Percentiles rank a stretch among this genome's conserved stretches.
Conservation (phyloP, 2,113 vertebrate genomes). For the Lipophrys pholis region DNA sequence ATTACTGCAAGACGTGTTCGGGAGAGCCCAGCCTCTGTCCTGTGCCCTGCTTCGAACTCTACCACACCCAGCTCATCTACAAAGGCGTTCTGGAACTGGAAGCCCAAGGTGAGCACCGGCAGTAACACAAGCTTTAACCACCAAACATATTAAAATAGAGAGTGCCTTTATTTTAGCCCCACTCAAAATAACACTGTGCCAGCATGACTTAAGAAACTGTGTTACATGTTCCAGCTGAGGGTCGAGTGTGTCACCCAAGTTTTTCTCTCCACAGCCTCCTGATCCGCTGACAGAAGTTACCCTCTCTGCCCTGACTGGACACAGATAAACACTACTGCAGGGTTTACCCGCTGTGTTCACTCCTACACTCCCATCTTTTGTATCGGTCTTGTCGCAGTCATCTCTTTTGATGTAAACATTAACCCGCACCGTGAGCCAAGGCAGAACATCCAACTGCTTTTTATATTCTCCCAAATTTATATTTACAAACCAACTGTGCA, state of each 20-base stretch:
- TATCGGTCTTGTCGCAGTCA: background rate
- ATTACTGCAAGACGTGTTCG: constrained; percentile 75
- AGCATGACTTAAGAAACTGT: background rate
- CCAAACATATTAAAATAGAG: too few relatives aligned
- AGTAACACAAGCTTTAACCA: background rate
- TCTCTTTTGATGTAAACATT: constrained; percentile 10
- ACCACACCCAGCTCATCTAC: constrained; percentile 76
- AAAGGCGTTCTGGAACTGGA: constrained; percentile 50
- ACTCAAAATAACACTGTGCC: background rate
- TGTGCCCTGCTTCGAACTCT: constrained; percentile 78
- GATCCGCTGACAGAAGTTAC: constrained; percentile 38
- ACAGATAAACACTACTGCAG: constrained; percentile 7
- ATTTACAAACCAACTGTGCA: constrained; percentile 3
- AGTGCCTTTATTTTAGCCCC: background rate
- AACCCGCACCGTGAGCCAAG: background rate
- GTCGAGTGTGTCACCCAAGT: constrained; percentile 66
- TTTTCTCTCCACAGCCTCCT: constrained; percentile 72
- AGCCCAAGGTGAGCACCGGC: constrained; percentile 50
- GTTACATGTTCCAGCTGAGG: constrained; percentile 41
- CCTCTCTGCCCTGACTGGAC: constrained; percentile 1
- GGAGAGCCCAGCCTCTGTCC: constrained; percentile 75
- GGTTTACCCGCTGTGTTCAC: background rate
- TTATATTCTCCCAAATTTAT: background rate
- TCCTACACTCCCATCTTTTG: constrained; percentile 4
- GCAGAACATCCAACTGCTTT: background rate